Conservation (phyloP, 2,797 vertebrate genomes). For the Apogon hyalosoma region DNA sequence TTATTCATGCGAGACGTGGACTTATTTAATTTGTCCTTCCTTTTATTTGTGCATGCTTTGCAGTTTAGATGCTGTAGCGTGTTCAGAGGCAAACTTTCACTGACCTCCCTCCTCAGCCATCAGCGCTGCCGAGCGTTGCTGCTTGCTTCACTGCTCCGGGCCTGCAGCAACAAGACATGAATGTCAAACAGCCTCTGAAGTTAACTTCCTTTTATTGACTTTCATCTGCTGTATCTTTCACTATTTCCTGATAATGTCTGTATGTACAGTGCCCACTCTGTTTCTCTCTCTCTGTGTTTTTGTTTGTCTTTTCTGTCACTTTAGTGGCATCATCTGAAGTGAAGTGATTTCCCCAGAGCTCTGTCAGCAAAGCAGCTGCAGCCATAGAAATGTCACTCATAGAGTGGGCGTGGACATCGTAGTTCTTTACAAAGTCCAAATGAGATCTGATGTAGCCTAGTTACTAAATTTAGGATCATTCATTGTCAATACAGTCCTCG, state of each 20-base stretch:
- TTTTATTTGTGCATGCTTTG: conserved; percentile 12
- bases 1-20: background rate
- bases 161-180: conserved; percentile 71
- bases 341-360: conserved; percentile 48
- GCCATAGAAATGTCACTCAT: conserved; percentile 56
- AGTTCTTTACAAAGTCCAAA: conserved; percentile 45
- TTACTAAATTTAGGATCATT: conserved; percentile 66
- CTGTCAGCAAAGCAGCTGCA: conserved; percentile 42
- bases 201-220: conserved; percentile 48
- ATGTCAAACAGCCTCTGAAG: conserved; percentile 65
- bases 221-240: conserved; percentile 25
- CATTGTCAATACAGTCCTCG: conserved; percentile 43
- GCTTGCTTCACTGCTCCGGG: conserved; percentile 56
- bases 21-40: conserved; percentile 7
- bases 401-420: conserved; percentile 29
- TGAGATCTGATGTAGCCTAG: conserved; percentile 61
- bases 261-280: conserved; percentile 12
- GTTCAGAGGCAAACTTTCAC: conserved; percentile 62
- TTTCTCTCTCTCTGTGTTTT: conserved; percentile 37
- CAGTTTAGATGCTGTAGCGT: conserved; percentile 21
- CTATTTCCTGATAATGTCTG: conserved; percentile 23
- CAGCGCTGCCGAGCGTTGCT: conserved; percentile 54
- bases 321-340: conserved; percentile 50
- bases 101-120: conserved; percentile 62
- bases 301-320: conserved; percentile 20